Percentiles rank a stretch among this genome's conserved stretches.
phyloP scores from a whole-genome alignment of 2,797 vertebrate genomes.

The Syngnathus rostellatus region DNA sequence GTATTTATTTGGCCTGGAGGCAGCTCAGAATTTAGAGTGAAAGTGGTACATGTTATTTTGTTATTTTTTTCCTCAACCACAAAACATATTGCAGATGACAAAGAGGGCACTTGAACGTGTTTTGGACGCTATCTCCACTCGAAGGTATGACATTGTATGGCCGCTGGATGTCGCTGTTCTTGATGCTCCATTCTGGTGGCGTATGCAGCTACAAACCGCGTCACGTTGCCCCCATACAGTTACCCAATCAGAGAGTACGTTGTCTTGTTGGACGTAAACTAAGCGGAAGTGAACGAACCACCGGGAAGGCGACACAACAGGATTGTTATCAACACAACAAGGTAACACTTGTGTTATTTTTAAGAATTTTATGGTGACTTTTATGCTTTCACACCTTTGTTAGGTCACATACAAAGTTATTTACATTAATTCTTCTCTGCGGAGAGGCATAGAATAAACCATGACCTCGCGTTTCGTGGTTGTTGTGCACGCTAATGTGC shows the following conservation, averaged over 20 bases:
- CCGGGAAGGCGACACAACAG: conserved; percentile 29
- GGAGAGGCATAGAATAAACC: conserved; percentile 7
- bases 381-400: not conserved
- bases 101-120: not conserved
- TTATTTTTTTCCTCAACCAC: not conserved
- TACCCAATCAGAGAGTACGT: conserved; percentile 61
- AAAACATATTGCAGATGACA: not conserved
- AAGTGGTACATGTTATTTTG: not conserved
- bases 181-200: not conserved
- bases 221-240: conserved; percentile 10
- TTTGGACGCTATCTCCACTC: not conserved
- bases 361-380: rapidly evolving
- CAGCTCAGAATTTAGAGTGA: not conserved
- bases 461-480: conserved; percentile 48
- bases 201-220: conserved; percentile 10
- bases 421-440: not conserved
- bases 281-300: conserved; percentile 46
- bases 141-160: not conserved
- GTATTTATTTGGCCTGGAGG: not conserved
- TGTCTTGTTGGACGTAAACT: conserved; percentile 57
- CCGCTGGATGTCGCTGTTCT: conserved; percentile 31
- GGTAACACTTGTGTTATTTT: conserved; percentile 38
- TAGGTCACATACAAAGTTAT: rapidly evolving
- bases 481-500: conserved; percentile 28
- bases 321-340: conserved; percentile 49